Base-by-base conservation (phyloP, 2,888 invertebrate genomes). In the Spisula subtruncata region DNA sequence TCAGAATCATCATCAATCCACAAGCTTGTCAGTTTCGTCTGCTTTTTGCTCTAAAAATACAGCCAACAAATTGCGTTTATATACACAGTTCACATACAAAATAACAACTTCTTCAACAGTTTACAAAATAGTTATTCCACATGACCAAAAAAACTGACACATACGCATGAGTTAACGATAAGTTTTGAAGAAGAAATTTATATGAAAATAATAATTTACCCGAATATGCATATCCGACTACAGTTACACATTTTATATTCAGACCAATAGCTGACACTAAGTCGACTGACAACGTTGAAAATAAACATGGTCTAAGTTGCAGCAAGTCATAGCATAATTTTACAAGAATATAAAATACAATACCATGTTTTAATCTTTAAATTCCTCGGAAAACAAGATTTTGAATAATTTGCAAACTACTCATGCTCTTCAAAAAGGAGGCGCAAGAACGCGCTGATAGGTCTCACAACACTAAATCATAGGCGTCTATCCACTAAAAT, bases 1-100 rank as follows among this genome's bases (percentile, higher is more conserved):
- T 88, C 88, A 41, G 81, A 84, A 56, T 88, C 89, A 82, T 88
- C 86, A 66, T 90, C 92, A n/a, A 75, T 83, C 92, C 92, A 92
- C 71, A 92, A 81, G 56, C 90, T 89, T 32, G 85, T 87, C 32
- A 91, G 54, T 54, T 88, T 90, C 46, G 71, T 81, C 83, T 90
- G 90, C 54, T 85, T 85, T 29, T 75, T 85, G 79, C 25, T 85
- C 85, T 85, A 48, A 81, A 80, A 79, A 51, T 51, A 5, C 10
- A 66, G 25, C 8, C n/a, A 0, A 25, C 8, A 4, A 10, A 66
- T 66, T 25, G 16, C 8, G 25, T 66, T 10, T 25, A 25, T n/a
- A 66, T 41, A 41, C 4, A 41, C 8, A 41, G 41, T 41, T 41
- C 41, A 51, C 51, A 51, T 1, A 51, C 51, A 12, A 51, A 4